Conservation (phyloP, 2,797 vertebrate genomes). For the Botia kubotai region DNA sequence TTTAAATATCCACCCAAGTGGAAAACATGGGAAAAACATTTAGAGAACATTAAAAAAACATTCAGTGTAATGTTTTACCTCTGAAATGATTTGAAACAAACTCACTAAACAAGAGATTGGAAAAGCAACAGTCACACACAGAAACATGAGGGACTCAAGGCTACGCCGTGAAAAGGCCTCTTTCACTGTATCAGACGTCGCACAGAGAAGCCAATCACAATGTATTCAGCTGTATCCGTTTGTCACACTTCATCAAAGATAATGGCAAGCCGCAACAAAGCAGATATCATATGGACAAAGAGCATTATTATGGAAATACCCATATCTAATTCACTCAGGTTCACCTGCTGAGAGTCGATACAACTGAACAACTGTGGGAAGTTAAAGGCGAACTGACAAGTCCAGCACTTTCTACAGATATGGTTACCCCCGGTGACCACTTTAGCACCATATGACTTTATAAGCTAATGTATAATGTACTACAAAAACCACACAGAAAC, state of each 20-base stretch:
- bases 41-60: neutral
- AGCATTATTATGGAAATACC: neutral
- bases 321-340: neutral
- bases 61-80: neutral
- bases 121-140: neutral
- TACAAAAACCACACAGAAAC: too few relatives aligned
- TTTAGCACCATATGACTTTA: too few relatives aligned
- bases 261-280: slow-evolving; percentile 11
- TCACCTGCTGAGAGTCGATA: neutral
- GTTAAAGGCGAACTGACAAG: neutral
- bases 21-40: neutral
- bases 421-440: too few relatives aligned
- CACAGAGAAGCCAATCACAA: slow-evolving; percentile 33
- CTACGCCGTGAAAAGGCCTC: slow-evolving; percentile 44
- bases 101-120: neutral
- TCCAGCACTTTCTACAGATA: too few relatives aligned
- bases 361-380: neutral
- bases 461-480: too few relatives aligned
- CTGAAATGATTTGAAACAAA: neutral
- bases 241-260: slow-evolving; percentile 21
- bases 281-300: slow-evolving; percentile 23
- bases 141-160: slow-evolving; percentile 37
- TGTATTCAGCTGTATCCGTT: neutral
- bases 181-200: slow-evolving; percentile 48
- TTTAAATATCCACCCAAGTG: neutral